Evolutionary conservation across 2,113 vertebrate genomes (phyloP), one percentile per base, ranked within the genome.

Genomic region (Cervus canadensis): DNA sequence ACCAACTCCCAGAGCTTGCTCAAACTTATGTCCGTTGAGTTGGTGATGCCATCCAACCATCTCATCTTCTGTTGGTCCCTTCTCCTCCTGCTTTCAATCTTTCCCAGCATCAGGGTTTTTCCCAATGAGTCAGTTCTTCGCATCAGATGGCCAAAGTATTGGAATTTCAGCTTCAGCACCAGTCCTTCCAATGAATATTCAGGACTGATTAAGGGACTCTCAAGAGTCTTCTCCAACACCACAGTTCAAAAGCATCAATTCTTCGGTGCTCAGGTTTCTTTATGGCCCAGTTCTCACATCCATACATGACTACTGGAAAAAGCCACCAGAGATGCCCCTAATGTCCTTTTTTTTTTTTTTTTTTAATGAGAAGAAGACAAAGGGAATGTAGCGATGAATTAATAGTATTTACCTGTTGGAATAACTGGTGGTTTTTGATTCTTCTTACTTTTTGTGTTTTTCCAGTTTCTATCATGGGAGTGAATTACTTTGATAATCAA

Each of bases 401-500:
- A 85, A 87, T 36, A 88, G n/a, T 60, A 23, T 21, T 56, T 59
- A 40, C 50, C 21, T 89, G 26, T 96, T 81, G 19, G 67, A 60
- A 88, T 85, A 97, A 90, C 59, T 97, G 4, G 10, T 87, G 23
- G 10, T 84, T 94, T 83, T 76, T 52, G 40, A 74, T 91, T 40
- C 30, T 43, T 78, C 7, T 10, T 62, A 45, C 26, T 89, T 89
- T 85, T 64, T 50, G 11, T 85, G 4, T 54, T 97, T 94, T 92
- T 81, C 33, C n/a, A 83, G 52, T 76, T 94, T 86, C 78, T 85
- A 76, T 95, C 87, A 84, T 67, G 43, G 33, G 19, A 21, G 56
- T 85, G 25, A 94, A 50, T 97, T 95, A 45, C 16, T 95, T 82
- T 97, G 56, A 78, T 91, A 62, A 60, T 71, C 11, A 56, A 71